phyloP scores from a whole-genome alignment of 2,113 vertebrate genomes.

The Phylloscopus trochilus region DNA sequence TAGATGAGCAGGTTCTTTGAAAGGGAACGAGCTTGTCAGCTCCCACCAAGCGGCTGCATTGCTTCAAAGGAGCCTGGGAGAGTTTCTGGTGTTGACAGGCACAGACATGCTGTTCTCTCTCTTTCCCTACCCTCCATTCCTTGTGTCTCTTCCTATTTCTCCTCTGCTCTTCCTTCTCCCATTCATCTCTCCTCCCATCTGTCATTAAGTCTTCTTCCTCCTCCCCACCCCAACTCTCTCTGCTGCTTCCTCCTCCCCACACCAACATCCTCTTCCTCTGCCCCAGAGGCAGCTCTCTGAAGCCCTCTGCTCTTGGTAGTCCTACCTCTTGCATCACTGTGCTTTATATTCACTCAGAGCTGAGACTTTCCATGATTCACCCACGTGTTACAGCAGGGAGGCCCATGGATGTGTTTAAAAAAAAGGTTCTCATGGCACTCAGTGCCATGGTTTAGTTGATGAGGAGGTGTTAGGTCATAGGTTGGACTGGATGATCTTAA shows the following conservation, averaged over 20 bases:
- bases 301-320: not conserved
- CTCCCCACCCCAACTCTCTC: not conserved
- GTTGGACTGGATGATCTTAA: not conserved
- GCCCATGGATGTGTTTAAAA: not conserved
- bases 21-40: constrained; percentile 63
- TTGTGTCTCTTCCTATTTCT: constrained; percentile 9
- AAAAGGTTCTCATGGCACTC: not conserved
- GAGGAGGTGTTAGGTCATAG: not conserved
- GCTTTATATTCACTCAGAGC: not conserved
- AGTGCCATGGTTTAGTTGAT: not conserved
- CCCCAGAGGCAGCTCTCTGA: not conserved
- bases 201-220: not conserved
- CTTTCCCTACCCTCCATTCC: not conserved
- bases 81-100: constrained; percentile 3
- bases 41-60: not conserved
- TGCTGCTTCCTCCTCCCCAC: not conserved
- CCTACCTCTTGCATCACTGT: not conserved
- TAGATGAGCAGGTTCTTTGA: constrained; percentile 66
- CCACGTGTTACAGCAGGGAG: not conserved
- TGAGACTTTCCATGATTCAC: not conserved
- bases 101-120: constrained; percentile 23
- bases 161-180: not conserved
- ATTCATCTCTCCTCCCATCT: not conserved
- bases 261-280: not conserved
- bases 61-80: constrained; percentile 69